phyloP scores from a whole-genome alignment of 2,797 vertebrate genomes.

The Propithecus perrieri region DNA sequence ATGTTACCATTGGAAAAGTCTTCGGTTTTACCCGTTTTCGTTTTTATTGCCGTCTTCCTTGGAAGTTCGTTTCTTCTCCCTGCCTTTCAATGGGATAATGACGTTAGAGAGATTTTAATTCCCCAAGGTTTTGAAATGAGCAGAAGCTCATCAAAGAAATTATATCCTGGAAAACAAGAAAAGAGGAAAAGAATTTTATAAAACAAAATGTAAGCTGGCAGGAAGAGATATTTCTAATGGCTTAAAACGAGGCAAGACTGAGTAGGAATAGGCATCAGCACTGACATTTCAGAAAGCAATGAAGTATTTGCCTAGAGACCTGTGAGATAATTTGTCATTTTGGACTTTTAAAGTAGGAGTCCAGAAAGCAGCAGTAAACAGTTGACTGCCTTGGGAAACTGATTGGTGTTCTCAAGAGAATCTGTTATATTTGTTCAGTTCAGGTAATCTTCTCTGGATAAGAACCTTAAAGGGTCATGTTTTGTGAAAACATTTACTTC shows the following conservation, averaged over 20 bases:
- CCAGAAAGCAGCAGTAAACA: slow-evolving; percentile 46
- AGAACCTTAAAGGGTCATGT: slow-evolving; percentile 27
- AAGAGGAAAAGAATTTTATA: slow-evolving; percentile 29
- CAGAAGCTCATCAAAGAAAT: slow-evolving; percentile 30
- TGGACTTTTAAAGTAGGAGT: slow-evolving; percentile 65
- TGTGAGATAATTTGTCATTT: slow-evolving; percentile 65
- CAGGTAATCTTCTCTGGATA: not conserved
- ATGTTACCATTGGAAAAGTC: not conserved
- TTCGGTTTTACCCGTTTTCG: not conserved
- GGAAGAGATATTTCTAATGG: slow-evolving; percentile 57
- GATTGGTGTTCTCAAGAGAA: slow-evolving; percentile 33
- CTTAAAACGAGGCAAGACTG: slow-evolving; percentile 58
- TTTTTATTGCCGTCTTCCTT: not conserved
- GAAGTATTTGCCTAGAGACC: slow-evolving; percentile 54
- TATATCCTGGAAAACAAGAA: slow-evolving; percentile 36
- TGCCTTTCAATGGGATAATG: not conserved
- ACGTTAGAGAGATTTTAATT: slow-evolving; percentile 40
- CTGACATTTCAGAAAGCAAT: slow-evolving; percentile 61
- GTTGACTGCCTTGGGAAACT: slow-evolving; percentile 47
- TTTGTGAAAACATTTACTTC: slow-evolving; percentile 42
- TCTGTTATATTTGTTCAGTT: slow-evolving; percentile 48
- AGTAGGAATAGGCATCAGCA: not conserved
- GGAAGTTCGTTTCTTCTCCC: not conserved
- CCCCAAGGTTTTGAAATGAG: not conserved
- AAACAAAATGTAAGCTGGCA: slow-evolving; percentile 31